These are phyloP conservation scores for Entomobrya proxima DNA, from an alignment of 2,888 invertebrate species.

Conservation along the genomic window DNA sequence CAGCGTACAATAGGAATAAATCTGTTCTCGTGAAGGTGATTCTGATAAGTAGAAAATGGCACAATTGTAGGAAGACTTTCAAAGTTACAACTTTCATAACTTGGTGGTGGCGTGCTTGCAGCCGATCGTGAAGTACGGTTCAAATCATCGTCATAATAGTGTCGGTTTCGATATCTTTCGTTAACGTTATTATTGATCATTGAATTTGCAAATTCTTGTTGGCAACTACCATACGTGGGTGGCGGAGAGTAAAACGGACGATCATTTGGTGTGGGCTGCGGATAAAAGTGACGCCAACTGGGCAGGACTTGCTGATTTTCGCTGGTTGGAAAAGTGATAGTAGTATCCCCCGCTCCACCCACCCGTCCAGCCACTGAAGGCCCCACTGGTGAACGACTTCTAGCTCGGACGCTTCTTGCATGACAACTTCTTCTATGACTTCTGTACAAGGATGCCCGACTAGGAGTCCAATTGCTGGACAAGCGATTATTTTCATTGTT, in stretches of 20 bases:
- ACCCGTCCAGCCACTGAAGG: background rate
- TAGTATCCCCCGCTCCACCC: background rate
- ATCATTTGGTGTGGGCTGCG: constrained; percentile 39
- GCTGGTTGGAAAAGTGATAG: background rate
- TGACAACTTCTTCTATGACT: constrained; percentile 18
- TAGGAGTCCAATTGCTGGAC: background rate
- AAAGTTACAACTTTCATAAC: constrained; percentile 60
- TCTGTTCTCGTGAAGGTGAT: constrained; percentile 19
- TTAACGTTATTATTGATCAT: constrained; percentile 30
- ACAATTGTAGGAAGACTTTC: constrained; percentile 63
- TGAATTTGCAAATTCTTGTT: constrained; percentile 10
- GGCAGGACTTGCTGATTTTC: background rate
- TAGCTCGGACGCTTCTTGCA: constrained; percentile 13
- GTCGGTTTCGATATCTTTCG: background rate
- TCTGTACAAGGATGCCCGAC: constrained; percentile 2
- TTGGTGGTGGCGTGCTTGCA: constrained; percentile 58
- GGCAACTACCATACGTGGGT: constrained; percentile 54
- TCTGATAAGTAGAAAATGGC: constrained; percentile 46
- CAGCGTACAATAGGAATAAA: background rate
- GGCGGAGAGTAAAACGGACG: constrained; percentile 50
- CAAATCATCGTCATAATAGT: constrained; percentile 19
- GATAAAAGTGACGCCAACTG: constrained; percentile 46
- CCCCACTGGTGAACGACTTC: constrained; percentile 47
- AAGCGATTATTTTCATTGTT: constrained; percentile 29
- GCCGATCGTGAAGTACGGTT: background rate